Evolutionary conservation across 2,113 vertebrate species (phyloP).

Genomic region (Petromus typicus): DNA sequence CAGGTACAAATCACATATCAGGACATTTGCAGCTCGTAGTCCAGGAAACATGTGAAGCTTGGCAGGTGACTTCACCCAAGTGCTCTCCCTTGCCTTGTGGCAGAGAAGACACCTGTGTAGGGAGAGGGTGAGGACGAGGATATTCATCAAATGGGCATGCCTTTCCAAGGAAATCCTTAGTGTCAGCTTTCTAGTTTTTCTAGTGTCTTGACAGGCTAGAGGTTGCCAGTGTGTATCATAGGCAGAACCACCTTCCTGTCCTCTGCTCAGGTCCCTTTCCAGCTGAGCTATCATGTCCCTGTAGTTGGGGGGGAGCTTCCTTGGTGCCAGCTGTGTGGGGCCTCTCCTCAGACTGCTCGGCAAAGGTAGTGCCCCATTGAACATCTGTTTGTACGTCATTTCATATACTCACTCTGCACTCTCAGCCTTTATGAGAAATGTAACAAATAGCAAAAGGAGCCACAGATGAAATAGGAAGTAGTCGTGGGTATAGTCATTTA

Average conservation of each 20-base stretch:
- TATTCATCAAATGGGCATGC: not conserved
- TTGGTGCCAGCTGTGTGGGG: not conserved
- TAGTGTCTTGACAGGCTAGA: not conserved
- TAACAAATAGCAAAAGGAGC: slow-evolving; percentile 9
- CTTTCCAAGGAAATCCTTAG: not conserved
- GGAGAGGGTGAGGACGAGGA: not conserved
- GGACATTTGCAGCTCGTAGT: not conserved
- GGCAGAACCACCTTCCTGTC: not conserved
- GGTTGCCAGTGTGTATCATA: not conserved
- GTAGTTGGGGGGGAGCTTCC: not conserved
- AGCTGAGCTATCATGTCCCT: not conserved
- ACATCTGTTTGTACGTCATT: not conserved
- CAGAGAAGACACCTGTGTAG: not conserved
- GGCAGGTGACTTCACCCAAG: not conserved
- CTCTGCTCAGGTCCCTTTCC: not conserved
- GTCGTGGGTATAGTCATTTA: not conserved
- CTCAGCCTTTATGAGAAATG: slow-evolving; percentile 19
- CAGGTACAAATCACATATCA: not conserved
- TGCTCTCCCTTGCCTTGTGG: not conserved
- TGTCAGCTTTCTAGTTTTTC: not conserved
- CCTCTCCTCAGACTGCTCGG: not conserved
- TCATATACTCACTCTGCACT: not conserved
- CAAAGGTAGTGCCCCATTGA: not conserved
- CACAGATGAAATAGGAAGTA: slow-evolving; percentile 51
- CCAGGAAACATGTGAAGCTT: not conserved